Conservation (phyloP, 2,797 vertebrate genomes). For the Craterocephalus amniculus region DNA sequence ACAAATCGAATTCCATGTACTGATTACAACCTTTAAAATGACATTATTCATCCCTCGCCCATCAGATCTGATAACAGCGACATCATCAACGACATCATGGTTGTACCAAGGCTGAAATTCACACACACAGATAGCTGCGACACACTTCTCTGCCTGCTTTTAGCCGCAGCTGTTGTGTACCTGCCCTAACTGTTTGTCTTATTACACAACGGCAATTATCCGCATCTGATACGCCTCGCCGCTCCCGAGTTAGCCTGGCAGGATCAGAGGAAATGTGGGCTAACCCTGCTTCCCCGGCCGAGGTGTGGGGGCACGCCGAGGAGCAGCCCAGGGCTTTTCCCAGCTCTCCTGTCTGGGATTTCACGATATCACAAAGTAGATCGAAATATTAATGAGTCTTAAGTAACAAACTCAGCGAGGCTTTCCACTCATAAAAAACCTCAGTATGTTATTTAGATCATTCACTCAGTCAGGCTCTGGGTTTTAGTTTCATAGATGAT, state of each 20-base stretch:
- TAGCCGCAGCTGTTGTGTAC: not conserved
- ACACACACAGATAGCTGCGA: not conserved
- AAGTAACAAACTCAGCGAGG: too few species aligned
- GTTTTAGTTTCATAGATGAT: too few species aligned
- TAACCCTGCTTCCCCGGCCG: not conserved
- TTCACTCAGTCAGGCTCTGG: too few species aligned
- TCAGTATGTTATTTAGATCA: too few species aligned
- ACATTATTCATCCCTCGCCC: too few species aligned
- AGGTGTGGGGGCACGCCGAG: not conserved
- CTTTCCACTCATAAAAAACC: too few species aligned
- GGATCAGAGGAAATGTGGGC: not conserved
- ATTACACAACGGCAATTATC: not conserved
- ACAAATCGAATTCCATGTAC: not conserved
- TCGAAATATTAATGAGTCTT: too few species aligned
- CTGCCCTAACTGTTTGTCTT: not conserved
- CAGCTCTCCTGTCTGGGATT: not conserved
- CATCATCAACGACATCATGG: conserved; percentile 10
- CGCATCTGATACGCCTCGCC: not conserved
- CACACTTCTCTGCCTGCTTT: not conserved
- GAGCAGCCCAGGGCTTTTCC: too few species aligned
- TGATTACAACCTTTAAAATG: not conserved
- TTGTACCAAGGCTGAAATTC: conserved; percentile 43
- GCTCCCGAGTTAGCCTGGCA: not conserved
- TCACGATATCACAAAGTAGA: not conserved
- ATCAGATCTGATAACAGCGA: conserved; percentile 9